Conservation (phyloP, 2,797 vertebrate species). For the Steatocranus sp. region DNA sequence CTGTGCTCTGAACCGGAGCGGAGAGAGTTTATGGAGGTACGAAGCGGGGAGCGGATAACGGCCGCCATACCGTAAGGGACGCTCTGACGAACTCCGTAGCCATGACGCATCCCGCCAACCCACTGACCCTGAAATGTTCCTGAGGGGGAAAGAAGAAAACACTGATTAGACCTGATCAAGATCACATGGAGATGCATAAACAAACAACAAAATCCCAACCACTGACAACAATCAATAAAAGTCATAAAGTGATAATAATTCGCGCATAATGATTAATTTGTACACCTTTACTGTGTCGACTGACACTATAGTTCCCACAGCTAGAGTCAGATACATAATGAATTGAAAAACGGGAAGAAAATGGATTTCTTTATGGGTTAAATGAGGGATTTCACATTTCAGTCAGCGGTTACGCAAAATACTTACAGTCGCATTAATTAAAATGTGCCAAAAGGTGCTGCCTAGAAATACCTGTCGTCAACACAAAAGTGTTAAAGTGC, state of each 20-base stretch:
- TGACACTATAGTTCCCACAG: background rate
- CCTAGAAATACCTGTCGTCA: background rate
- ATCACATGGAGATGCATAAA: background rate
- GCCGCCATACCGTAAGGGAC: conserved; percentile 98
- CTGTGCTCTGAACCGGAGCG: conserved; percentile 93
- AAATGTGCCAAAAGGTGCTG: background rate
- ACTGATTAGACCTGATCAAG: background rate
- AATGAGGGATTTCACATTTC: background rate
- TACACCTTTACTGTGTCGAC: background rate
- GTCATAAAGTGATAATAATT: background rate
- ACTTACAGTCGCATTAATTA: background rate
- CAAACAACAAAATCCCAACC: background rate
- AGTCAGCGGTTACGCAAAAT: background rate
- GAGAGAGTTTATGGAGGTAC: conserved; percentile 98
- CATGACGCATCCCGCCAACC: conserved; percentile 96
- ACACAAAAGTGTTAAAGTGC: background rate
- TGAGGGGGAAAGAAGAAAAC: conserved; percentile 42
- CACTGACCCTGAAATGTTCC: conserved; percentile 98
- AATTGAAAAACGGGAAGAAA: background rate
- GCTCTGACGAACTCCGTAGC: conserved; percentile 94
- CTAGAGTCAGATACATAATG: background rate
- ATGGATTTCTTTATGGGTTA: background rate
- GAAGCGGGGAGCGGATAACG: conserved; percentile 95
- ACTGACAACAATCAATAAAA: background rate
- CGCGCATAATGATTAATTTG: accelerated